These are phyloP conservation scores for Ondatra zibethicus DNA, from an alignment of 2,113 vertebrate species.

Conservation along the genomic window DNA sequence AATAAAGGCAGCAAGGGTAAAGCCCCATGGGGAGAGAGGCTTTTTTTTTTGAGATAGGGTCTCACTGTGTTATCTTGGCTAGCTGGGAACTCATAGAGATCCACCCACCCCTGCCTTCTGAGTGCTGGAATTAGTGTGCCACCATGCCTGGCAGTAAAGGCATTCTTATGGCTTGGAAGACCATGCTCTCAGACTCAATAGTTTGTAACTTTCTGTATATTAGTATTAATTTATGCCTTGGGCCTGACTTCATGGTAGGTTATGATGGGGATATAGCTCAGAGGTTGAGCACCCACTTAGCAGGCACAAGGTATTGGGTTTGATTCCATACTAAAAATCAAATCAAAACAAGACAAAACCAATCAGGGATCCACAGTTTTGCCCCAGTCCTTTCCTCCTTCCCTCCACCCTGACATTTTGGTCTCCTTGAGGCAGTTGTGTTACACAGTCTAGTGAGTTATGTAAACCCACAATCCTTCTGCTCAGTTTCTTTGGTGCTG, in stretches of 20 bases:
- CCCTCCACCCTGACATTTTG: neutral
- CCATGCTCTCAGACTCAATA: neutral
- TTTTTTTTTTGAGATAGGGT: neutral
- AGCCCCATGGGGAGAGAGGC: fast-evolving
- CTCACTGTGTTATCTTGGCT: neutral
- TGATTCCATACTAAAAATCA: neutral
- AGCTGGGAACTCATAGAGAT: neutral
- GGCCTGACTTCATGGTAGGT: neutral
- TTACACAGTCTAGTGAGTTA: neutral
- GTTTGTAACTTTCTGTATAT: neutral
- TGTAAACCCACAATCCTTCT: neutral
- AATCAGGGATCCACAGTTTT: neutral
- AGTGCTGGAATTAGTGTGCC: neutral
- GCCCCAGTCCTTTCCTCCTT: neutral
- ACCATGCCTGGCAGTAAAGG: neutral
- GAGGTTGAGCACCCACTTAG: no score
- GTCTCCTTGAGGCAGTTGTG: neutral
- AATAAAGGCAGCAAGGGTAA: neutral
- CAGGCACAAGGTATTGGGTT: neutral
- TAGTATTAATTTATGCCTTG: neutral
- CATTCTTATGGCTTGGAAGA: neutral
- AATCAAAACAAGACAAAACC: neutral
- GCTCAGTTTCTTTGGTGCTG: neutral
- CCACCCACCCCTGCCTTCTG: neutral
- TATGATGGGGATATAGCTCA: neutral